These are phyloP conservation scores for Agrochola circellaris DNA, from an alignment of 2,888 invertebrate species.

Conservation along the genomic window DNA sequence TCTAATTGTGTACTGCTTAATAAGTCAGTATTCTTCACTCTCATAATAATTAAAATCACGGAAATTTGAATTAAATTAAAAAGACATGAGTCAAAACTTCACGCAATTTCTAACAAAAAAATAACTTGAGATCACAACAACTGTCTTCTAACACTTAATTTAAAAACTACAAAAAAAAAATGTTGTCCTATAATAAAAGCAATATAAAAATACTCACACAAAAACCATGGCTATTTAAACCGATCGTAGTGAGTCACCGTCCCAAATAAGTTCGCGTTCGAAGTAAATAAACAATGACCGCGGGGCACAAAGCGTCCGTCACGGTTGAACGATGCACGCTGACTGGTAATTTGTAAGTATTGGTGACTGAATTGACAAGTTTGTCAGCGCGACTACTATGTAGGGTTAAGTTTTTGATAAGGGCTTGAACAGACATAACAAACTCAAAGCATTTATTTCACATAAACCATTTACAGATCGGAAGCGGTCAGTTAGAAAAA, in stretches of 20 bases:
- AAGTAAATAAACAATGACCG: constrained; percentile 70
- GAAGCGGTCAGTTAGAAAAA: not conserved
- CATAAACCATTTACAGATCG: no score
- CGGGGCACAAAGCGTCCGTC: constrained; percentile 67
- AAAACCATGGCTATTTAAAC: constrained; percentile 80
- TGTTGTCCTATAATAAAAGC: not conserved
- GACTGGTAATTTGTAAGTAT: constrained; percentile 66
- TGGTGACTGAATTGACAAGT: constrained; percentile 21
- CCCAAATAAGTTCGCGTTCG: constrained; percentile 59
- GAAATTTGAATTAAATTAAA: not conserved
- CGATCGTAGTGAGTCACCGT: constrained; percentile 66
- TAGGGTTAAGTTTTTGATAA: constrained; percentile 7
- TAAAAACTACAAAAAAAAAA: not conserved
- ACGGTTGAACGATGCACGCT: constrained; percentile 73
- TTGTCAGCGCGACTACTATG: not conserved
- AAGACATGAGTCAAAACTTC: not conserved
- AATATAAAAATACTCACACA: constrained; percentile 75
- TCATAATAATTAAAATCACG: no score
- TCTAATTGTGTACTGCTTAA: not conserved
- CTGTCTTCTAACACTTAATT: not conserved
- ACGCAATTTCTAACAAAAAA: not conserved
- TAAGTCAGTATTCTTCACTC: not conserved
- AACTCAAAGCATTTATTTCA: not conserved
- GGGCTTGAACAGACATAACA: not conserved
- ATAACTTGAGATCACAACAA: not conserved